These are phyloP conservation scores for Stomorhina lunata DNA, from an alignment of 2,888 invertebrate genomes.

Conservation along the genomic window DNA sequence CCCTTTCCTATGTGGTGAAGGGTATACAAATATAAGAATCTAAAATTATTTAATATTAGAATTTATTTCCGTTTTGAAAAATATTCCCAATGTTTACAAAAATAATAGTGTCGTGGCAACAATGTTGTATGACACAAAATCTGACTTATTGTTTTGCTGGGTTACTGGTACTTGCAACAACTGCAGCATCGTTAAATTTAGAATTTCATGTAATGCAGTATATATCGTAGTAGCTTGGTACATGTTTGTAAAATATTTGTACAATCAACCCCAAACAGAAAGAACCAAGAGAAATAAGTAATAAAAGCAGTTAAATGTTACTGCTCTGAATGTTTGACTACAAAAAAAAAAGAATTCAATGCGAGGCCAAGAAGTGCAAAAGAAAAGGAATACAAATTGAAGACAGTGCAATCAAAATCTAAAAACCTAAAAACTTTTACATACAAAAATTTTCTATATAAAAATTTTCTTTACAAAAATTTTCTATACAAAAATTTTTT, in stretches of 20 bases:
- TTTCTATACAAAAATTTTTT: neutral
- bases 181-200: conserved; percentile 44
- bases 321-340: conserved; percentile 8
- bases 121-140: too few relatives aligned
- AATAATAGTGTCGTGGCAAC: too few relatives aligned
- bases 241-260: conserved; percentile 34
- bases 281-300: neutral
- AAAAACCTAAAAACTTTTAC: neutral
- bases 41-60: too few relatives aligned
- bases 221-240: too few relatives aligned
- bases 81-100: too few relatives aligned
- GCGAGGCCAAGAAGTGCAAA: conserved; percentile 31
- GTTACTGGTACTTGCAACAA: conserved; percentile 5
- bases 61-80: too few relatives aligned
- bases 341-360: conserved; percentile 5
- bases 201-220: conserved; percentile 45
- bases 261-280: conserved; percentile 29
- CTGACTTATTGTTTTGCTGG: too few relatives aligned
- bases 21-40: too few relatives aligned
- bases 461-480: neutral
- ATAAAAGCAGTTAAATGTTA: conserved; percentile 30
- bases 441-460: neutral
- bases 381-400: neutral
- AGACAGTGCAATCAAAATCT: conserved; percentile 18
- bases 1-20: too few relatives aligned